A percentile compares a stretch with the other conserved stretches of the same genome.
Evolutionary conservation across 1,140 invertebrate genomes (phyloP).

Genomic region (Bombus impatiens): DNA sequence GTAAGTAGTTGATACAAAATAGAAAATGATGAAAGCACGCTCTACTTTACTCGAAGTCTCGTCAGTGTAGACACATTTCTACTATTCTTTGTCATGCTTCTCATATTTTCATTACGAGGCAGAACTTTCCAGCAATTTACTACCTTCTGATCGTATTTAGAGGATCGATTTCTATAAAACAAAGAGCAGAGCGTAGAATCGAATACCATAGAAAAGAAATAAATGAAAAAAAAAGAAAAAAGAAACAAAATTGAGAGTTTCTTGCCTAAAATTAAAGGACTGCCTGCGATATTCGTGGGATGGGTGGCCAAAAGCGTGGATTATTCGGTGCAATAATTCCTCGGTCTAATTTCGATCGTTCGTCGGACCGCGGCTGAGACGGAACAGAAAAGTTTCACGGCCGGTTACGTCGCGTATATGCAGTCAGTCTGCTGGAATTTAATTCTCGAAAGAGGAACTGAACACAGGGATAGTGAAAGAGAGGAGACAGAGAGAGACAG

Average conservation of each 20-base stretch:
- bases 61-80: too few relatives aligned
- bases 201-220: too few relatives aligned
- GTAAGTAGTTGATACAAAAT: too few relatives aligned
- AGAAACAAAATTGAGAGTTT: background rate
- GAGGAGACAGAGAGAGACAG: background rate
- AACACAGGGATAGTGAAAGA: background rate
- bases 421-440: constrained; percentile 24
- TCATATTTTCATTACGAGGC: too few relatives aligned
- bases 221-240: too few relatives aligned
- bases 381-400: constrained; percentile 43
- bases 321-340: constrained; percentile 24
- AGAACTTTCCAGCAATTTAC: too few relatives aligned
- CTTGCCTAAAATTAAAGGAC: background rate
- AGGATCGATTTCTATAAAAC: too few relatives aligned
- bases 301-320: background rate
- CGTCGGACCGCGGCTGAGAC: background rate
- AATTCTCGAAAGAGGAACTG: constrained; percentile 34
- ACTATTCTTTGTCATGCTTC: too few relatives aligned
- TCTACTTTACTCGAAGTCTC: too few relatives aligned
- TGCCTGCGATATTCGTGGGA: background rate
- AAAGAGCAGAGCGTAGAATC: too few relatives aligned
- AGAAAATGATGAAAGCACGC: too few relatives aligned
- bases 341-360: constrained; percentile 26
- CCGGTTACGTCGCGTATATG: constrained; percentile 27
- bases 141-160: too few relatives aligned